Percentiles rank a stretch among this genome's conserved stretches.
These are phyloP conservation scores for Chromobotia macracanthus DNA, from an alignment of 2,797 vertebrate species.

Conservation along the genomic window DNA sequence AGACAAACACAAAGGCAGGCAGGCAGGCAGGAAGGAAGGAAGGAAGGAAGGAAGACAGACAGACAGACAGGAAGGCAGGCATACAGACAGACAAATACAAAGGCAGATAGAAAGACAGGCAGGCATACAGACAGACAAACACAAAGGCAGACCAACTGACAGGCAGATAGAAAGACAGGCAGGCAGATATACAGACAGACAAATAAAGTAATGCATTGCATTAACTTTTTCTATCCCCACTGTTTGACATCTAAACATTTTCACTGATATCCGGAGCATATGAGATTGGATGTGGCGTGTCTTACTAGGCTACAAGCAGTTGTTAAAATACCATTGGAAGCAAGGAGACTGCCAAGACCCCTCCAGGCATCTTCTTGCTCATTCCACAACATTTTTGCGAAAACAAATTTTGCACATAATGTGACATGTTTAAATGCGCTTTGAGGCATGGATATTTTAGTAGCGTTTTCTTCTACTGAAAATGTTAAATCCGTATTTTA, in stretches of 20 bases:
- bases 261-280: neutral
- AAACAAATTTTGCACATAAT: constrained; percentile 29
- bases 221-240: neutral
- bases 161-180: neutral
- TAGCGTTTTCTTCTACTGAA: constrained; percentile 3
- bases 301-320: neutral
- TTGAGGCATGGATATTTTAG: constrained; percentile 15
- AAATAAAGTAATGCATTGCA: constrained; percentile 1
- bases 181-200: neutral
- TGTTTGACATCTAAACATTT: constrained; percentile 4
- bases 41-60: neutral
- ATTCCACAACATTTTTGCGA: constrained; percentile 19
- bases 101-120: too few relatives aligned
- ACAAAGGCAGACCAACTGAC: neutral
- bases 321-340: constrained; percentile 39
- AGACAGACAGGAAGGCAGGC: neutral
- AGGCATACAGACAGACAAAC: neutral
- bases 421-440: constrained; percentile 20
- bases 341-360: neutral
- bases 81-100: too few relatives aligned
- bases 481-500: neutral
- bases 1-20: neutral
- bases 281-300: constrained; percentile 7
- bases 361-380: constrained; percentile 2
- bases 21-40: too few relatives aligned